Evolutionary conservation across 2,797 vertebrate genomes (phyloP), one percentile per base, ranked within the genome.

Genomic region (Hapalemur alaotrensis): DNA sequence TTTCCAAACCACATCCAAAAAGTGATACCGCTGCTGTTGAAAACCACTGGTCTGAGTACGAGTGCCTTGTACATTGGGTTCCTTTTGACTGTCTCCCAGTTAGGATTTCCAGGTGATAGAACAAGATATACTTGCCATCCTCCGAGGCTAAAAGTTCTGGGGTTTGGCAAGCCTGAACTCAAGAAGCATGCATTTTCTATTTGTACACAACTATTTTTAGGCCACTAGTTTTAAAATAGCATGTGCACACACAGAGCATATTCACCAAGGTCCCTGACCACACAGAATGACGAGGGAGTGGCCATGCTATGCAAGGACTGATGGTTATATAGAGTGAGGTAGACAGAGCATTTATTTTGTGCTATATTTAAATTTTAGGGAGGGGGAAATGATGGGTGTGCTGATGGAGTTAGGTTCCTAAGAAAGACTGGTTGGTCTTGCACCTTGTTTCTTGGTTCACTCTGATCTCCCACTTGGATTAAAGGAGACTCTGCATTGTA

Each of bases 181-280:
- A 93, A 65, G 80, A 82, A 67, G 61, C 89, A 46, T 28, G 43
- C 57, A 70, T 92, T 92, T 97, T 93, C 92, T 95, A 87, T 89
- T 92, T 96, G 86, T 72, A 81, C 43, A 94, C 41, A 89, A 35
- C 86, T 95, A 95, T 95, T 93, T 97, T 95, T 95, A 97, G 95
- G 70, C n/a, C 70, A 80, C 83, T 28, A 14, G 54, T 95, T 96
- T 95, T 92, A 95, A 95, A 97, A 97, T 94, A 96, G 91, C 4
- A 67, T 30, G 50, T 30, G 41, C 46, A 91, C 9, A 61, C n/a
- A 23, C 79, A 67, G 32, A 15, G 69, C 3, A 10, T 61, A 57
- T 84, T 93, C 61, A 84, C 83, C 67, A 73, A 65, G 84, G 81
- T 91, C 41, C 20, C 57, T 90, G 43, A 81, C 59, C 79, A 75